A percentile compares a stretch with the other conserved stretches of the same genome.
These are phyloP conservation scores for Trisateles emortualis DNA, from an alignment of 2,888 invertebrate genomes.

Conservation along the genomic window DNA sequence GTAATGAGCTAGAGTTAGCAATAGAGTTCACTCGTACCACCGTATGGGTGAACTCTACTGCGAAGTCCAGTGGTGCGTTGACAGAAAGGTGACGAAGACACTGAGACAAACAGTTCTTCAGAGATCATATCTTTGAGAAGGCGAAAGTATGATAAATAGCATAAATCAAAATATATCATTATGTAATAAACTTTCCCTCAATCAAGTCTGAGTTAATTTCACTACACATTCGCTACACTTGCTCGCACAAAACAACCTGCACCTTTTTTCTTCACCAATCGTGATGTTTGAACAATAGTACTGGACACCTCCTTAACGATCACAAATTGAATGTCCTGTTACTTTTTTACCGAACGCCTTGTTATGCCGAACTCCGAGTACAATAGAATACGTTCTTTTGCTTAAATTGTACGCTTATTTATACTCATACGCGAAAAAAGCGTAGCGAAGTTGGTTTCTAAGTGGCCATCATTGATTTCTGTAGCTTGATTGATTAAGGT, in stretches of 20 bases:
- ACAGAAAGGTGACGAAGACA: no score
- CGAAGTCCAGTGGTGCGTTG: no score
- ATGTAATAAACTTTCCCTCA: background rate
- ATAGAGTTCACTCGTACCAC: no score
- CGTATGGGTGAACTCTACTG: no score
- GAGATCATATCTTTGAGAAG: no score
- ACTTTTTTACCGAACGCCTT: constrained; percentile 59
- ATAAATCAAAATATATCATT: no score
- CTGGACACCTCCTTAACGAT: constrained; percentile 64
- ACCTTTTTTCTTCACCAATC: constrained; percentile 20
- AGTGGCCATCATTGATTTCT: constrained; percentile 64
- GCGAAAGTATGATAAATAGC: no score
- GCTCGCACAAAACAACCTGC: constrained; percentile 22
- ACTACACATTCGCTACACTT: background rate
- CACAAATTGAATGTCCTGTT: constrained; percentile 74
- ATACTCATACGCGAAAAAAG: constrained; percentile 65
- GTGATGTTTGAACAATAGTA: constrained; percentile 66
- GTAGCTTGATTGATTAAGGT: constrained; percentile 52
- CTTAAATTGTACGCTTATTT: constrained; percentile 45
- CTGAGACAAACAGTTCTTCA: no score
- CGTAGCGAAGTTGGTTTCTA: constrained; percentile 63
- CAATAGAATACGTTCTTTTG: constrained; percentile 57
- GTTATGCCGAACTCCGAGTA: constrained; percentile 56
- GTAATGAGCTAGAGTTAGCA: no score
- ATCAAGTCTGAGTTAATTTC: no score